phyloP scores from a whole-genome alignment of 1,140 invertebrate genomes.

The Papilio aristodemus region DNA sequence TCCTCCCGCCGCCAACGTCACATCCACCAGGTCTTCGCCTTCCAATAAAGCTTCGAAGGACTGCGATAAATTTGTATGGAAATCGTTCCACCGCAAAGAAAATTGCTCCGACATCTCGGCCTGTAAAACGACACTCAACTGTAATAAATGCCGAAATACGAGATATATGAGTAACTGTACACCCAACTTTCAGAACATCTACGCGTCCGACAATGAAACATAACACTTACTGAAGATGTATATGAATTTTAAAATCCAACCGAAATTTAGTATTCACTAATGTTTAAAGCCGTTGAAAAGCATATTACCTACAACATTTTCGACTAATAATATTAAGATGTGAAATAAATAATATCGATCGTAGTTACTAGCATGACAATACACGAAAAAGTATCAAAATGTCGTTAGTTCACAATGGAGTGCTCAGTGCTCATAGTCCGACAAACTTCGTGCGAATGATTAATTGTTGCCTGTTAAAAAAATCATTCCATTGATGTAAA shows the following conservation, averaged over 20 bases:
- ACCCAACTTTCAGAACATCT: constrained; percentile 67
- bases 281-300: constrained; percentile 41
- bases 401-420: constrained; percentile 58
- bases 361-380: constrained; percentile 68
- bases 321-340: constrained; percentile 49
- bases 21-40: constrained; percentile 86
- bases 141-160: constrained; percentile 52
- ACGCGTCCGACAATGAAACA: constrained; percentile 73
- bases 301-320: constrained; percentile 51
- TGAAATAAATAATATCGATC: constrained; percentile 55
- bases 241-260: constrained; percentile 52
- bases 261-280: constrained; percentile 43
- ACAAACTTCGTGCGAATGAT: constrained; percentile 37
- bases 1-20: constrained; percentile 87
- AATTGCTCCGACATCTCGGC: constrained; percentile 84
- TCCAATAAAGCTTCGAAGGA: constrained; percentile 84
- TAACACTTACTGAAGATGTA: constrained; percentile 67
- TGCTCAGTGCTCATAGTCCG: constrained; percentile 54
- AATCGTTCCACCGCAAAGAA: constrained; percentile 92
- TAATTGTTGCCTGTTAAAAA: background rate
- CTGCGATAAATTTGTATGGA: constrained; percentile 88
- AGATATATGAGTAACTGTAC: constrained; percentile 60
- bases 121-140: constrained; percentile 50
- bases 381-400: constrained; percentile 74
- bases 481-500: background rate